Evolutionary conservation across 1,140 invertebrate species (phyloP).

Genomic region (Cydia splendana): DNA sequence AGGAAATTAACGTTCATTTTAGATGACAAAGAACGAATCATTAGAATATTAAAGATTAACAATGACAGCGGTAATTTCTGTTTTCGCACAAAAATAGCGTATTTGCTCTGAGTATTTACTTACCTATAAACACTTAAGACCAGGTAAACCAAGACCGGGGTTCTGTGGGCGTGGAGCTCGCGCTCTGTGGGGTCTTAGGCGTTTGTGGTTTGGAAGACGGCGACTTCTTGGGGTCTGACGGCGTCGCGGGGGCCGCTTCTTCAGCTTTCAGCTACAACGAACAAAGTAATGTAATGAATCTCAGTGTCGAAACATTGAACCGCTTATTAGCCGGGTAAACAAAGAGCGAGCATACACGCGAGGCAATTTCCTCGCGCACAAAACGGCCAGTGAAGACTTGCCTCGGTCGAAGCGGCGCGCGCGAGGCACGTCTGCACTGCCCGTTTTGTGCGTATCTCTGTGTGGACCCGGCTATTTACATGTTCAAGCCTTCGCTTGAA

Average conservation of each 20-base stretch:
- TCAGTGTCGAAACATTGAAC: no score
- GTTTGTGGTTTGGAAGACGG: slow-evolving; percentile 51
- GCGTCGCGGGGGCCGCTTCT: slow-evolving; percentile 37
- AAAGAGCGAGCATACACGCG: no score
- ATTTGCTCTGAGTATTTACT: background rate
- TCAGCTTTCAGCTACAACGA: slow-evolving; percentile 62
- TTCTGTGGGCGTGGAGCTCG: slow-evolving; percentile 67
- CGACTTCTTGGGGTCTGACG: slow-evolving; percentile 49
- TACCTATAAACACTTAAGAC: slow-evolving; percentile 64
- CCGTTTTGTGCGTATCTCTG: no score
- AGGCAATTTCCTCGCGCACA: no score
- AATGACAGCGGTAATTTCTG: background rate
- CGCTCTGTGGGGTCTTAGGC: slow-evolving; percentile 73
- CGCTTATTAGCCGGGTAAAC: no score
- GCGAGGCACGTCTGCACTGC: no score
- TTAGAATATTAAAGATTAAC: background rate
- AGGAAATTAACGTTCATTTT: no score
- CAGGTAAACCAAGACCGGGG: slow-evolving; percentile 82
- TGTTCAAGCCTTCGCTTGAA: no score
- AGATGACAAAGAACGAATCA: no score
- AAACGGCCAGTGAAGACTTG: no score
- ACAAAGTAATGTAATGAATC: slow-evolving; percentile 28
- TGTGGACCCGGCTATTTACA: no score
- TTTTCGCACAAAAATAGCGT: background rate
- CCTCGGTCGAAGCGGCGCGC: no score